phyloP scores from a whole-genome alignment of 2,797 vertebrate species.

The Scolopax rusticola region DNA sequence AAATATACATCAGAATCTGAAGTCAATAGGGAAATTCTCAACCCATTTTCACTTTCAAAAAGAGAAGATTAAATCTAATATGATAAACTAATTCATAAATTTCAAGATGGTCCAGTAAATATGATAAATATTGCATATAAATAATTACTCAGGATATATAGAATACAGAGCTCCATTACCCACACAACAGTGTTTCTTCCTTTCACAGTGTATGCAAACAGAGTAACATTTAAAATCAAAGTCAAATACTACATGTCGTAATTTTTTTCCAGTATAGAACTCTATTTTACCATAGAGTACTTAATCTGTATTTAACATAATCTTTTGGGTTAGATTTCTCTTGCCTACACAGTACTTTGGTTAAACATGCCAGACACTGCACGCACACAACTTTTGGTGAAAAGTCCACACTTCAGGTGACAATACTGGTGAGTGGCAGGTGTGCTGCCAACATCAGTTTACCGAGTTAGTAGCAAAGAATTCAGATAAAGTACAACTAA shows the following conservation, averaged over 20 bases:
- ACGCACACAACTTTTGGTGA: not conserved
- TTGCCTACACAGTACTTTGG: not conserved
- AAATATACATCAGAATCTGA: slow-evolving; percentile 37
- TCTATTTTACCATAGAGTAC: not conserved
- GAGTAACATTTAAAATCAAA: not conserved
- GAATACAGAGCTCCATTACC: not conserved
- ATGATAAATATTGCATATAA: not conserved
- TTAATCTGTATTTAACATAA: not conserved
- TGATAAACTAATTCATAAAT: not conserved
- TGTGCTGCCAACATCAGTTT: not conserved
- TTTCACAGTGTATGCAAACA: not conserved
- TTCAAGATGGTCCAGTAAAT: not conserved
- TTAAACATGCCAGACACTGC: not conserved
- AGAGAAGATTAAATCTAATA: slow-evolving; percentile 1
- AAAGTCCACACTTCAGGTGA: not conserved
- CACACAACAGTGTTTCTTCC: not conserved
- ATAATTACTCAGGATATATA: not conserved
- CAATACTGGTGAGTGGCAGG: not conserved
- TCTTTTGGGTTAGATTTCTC: not conserved
- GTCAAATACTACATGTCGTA: not conserved
- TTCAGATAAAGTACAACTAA: not conserved
- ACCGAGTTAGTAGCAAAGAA: not conserved
- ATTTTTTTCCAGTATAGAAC: not conserved
- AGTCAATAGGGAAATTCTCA: slow-evolving; percentile 10
- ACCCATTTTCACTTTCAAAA: slow-evolving; percentile 9